These are phyloP conservation scores for Poeciliopsis retropinna DNA, from an alignment of 2,113 vertebrate genomes.

Conservation along the genomic window DNA sequence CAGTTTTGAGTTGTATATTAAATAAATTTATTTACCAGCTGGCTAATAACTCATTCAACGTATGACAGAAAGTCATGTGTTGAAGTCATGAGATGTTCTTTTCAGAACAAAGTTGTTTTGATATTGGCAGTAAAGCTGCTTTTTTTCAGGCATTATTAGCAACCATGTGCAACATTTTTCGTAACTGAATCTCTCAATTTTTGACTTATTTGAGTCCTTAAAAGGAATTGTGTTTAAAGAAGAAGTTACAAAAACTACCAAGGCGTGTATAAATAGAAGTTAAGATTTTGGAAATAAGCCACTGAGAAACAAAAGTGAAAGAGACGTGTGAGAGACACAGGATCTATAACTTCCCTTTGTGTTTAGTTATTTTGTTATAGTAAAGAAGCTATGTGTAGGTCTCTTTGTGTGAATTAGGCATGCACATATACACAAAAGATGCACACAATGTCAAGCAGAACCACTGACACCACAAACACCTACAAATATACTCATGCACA, in stretches of 20 bases:
- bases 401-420: constrained; percentile 2
- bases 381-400: not conserved
- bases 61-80: constrained; percentile 19
- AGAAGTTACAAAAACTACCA: not conserved
- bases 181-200: not conserved
- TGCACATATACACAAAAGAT: constrained; percentile 19
- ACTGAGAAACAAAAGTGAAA: not conserved
- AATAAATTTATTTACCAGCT: constrained; percentile 14
- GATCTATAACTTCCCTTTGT: constrained; percentile 1
- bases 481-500: constrained; percentile 20
- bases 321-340: not conserved
- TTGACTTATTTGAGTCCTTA: not conserved
- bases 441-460: constrained; percentile 14
- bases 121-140: not conserved
- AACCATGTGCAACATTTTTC: not conserved
- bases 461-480: constrained; percentile 36
- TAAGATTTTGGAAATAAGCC: constrained; percentile 8
- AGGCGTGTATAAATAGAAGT: not conserved
- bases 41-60: constrained; percentile 6
- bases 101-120: not conserved
- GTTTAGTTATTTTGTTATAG: not conserved
- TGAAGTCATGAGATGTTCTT: constrained; percentile 26
- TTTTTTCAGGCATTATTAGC: not conserved
- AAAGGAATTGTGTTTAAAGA: not conserved
- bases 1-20: not conserved